Base-by-base conservation (phyloP, 2,888 invertebrate genomes). In the Euclidia mi region DNA sequence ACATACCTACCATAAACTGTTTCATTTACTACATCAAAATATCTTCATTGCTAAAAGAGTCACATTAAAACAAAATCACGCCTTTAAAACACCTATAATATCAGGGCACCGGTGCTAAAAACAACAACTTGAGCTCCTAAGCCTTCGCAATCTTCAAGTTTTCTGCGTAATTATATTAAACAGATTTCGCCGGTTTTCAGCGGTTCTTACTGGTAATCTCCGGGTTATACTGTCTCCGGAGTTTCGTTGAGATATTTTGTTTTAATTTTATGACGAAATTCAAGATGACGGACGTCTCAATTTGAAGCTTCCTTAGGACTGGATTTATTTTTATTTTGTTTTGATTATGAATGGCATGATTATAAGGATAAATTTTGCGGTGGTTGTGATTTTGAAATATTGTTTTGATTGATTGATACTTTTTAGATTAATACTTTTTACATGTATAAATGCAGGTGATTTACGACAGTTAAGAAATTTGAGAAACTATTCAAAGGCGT, bases 101-200 rank as follows among this genome's bases (percentile, higher is more conserved):
- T 68, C 50, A 56, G n/a, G 17, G 15, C 25, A 35, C 35, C 53
- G 44, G 56, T 71, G 49, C 25, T 37, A 14, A 42, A 7, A 65
- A 72, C 56, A 72, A 44, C 25, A 59, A 65, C 59, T 47, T 48
- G 55, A 49, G 15, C 63, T 43, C 55, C 53, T 72, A 71, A 72
- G 66, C 72, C 50, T 45, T 20, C 65, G 53, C 72, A 72, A 71
- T 71, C 71, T 72, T 49, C 65, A 72, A 71, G 55, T 71, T 71
- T 58, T 57, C 71, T 69, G 20, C 69, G 52, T 71, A 71, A 71
- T 71, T 71, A 72, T 72, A 71, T 71, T 71, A 71, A 66, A 72
- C 65, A 65, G 71, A 72, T 71, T 69, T 40, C 25, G 56, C 29
- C 63, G 71, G 72, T 69, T 71, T 55, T 63, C 65, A 47, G 49